Evolutionary conservation across 2,888 invertebrate species (phyloP).

Genomic region (Volucella inanis): DNA sequence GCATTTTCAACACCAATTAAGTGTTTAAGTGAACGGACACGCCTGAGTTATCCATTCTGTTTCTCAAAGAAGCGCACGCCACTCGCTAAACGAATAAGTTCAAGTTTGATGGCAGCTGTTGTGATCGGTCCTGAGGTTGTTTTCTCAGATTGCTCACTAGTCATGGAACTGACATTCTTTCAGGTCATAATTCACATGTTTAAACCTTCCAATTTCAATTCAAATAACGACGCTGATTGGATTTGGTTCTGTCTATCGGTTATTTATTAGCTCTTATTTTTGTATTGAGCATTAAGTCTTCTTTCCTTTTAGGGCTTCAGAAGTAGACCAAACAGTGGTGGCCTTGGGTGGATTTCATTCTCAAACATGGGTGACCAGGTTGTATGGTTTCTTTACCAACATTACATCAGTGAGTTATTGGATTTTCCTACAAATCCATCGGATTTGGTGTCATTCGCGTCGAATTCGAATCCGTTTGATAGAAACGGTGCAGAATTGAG

Average conservation of each 20-base stretch:
- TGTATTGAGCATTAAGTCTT: background rate
- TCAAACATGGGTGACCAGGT: conserved; percentile 8
- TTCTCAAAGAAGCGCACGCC: conserved; percentile 3
- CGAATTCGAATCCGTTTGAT: background rate
- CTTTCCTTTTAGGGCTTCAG: conserved; percentile 4
- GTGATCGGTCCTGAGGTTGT: background rate
- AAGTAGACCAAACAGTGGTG: conserved; percentile 44
- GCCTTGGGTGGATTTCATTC: conserved; percentile 47
- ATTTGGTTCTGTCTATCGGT: conserved; percentile 42
- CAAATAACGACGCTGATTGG: conserved; percentile 34
- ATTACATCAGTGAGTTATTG: conserved; percentile 42
- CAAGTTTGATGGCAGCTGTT: conserved; percentile 31
- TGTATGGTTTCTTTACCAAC: conserved; percentile 49
- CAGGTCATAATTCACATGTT: conserved; percentile 7
- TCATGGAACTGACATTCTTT: conserved; percentile 23
- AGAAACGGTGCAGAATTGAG: background rate
- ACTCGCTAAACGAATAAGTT: conserved; percentile 35
- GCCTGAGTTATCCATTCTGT: conserved; percentile 11
- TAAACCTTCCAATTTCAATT: conserved; percentile 15
- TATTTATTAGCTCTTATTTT: background rate
- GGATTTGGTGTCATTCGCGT: conserved; percentile 27
- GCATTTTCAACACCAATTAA: conserved; percentile 41
- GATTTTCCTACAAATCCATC: conserved; percentile 33
- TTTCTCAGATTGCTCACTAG: background rate
- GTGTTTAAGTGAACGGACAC: background rate